phyloP scores from a whole-genome alignment of 1,140 invertebrate species.

The Aricia agestis region DNA sequence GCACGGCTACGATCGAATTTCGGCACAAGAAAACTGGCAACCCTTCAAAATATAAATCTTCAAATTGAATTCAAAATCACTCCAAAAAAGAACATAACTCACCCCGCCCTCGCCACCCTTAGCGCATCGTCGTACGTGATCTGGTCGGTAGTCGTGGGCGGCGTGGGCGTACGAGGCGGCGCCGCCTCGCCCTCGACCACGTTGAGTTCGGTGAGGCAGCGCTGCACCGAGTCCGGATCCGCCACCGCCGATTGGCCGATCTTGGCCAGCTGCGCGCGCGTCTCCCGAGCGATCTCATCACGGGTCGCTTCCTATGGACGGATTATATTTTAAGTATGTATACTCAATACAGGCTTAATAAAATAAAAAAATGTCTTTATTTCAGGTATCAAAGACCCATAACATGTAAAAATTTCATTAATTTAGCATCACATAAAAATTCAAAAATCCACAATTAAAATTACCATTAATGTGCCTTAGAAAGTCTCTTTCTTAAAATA shows the following conservation, averaged over 20 bases:
- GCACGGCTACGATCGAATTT: too few relatives aligned
- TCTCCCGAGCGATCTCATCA: slow-evolving; percentile 53
- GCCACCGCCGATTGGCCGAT: slow-evolving; percentile 61
- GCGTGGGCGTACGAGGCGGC: slow-evolving; percentile 46
- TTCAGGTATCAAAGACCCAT: too few relatives aligned
- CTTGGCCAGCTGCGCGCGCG: slow-evolving; percentile 48
- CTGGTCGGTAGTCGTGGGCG: slow-evolving; percentile 48
- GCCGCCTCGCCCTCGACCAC: slow-evolving; percentile 58
- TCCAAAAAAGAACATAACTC: background rate
- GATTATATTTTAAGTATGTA: background rate
- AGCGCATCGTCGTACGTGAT: slow-evolving; percentile 58
- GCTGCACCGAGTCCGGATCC: slow-evolving; percentile 67
- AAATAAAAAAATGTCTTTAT: too few relatives aligned
- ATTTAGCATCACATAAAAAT: too few relatives aligned
- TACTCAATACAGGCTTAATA: too few relatives aligned
- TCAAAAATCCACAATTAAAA: too few relatives aligned
- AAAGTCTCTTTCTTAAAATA: too few relatives aligned
- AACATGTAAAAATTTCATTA: too few relatives aligned
- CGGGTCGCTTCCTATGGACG: slow-evolving; percentile 42
- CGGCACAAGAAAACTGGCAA: too few relatives aligned
- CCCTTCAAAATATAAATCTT: too few relatives aligned
- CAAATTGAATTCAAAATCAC: too few relatives aligned
- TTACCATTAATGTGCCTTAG: too few relatives aligned
- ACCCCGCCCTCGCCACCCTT: slow-evolving; percentile 42
- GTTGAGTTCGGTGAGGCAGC: slow-evolving; percentile 62